A percentile compares a stretch with the other conserved stretches of the same genome.
These are phyloP conservation scores for Trichosurus vulpecula DNA, from an alignment of 2,797 vertebrate genomes.

Conservation along the genomic window DNA sequence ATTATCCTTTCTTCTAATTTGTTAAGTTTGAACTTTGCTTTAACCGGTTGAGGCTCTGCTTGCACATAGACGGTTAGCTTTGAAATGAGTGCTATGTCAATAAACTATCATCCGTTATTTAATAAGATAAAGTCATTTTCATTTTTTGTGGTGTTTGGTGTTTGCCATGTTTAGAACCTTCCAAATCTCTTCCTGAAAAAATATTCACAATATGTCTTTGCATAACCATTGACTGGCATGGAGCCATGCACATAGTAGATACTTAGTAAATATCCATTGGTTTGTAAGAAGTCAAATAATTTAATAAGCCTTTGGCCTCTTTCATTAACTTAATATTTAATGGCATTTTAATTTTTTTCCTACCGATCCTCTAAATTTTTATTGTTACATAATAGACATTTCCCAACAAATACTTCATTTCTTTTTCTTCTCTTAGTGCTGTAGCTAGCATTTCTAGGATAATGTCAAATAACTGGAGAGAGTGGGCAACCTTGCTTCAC, in stretches of 20 bases:
- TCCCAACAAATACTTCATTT: not conserved
- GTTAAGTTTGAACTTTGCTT: not conserved
- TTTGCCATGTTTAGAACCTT: not conserved
- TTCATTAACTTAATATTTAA: not conserved
- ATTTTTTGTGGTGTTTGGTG: not conserved
- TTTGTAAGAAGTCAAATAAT: not conserved
- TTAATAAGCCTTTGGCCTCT: not conserved
- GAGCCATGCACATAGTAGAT: not conserved
- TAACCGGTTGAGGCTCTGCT: not conserved
- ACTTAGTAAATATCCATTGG: not conserved
- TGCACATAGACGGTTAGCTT: not conserved
- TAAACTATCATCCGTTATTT: not conserved
- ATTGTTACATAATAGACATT: not conserved
- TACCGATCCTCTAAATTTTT: not conserved
- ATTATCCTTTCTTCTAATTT: not conserved
- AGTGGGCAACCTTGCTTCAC: not conserved
- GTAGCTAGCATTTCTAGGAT: not conserved
- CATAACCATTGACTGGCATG: not conserved
- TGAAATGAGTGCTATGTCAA: not conserved
- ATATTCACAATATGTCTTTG: not conserved
- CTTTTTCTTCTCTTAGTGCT: not conserved
- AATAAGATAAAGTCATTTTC: not conserved
- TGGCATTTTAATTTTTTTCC: not conserved
- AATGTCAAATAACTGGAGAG: not conserved
- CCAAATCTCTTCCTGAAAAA: not conserved